Percentiles rank a stretch among this genome's conserved stretches.
Conservation (phyloP, 1,140 invertebrate genomes). For the Drosophila simulans region DNA sequence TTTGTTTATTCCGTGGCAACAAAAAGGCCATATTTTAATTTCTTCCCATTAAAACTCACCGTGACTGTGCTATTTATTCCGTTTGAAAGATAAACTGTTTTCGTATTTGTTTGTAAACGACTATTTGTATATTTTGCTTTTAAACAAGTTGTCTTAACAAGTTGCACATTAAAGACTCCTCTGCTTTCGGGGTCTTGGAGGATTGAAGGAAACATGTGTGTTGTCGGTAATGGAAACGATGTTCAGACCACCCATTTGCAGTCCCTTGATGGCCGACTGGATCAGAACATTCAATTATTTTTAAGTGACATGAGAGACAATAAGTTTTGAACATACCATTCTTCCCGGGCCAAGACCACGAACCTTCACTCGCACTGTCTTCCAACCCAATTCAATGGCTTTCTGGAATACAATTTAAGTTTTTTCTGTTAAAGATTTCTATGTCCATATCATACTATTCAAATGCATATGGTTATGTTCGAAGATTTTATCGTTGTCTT, state of each 20-base stretch:
- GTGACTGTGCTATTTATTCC: conserved; percentile 4
- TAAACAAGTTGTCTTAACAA: conserved; percentile 4
- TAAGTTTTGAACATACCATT: conserved; percentile 87
- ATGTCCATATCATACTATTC: too few relatives aligned
- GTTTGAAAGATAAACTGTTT: conserved; percentile 18
- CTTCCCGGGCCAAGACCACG: conserved; percentile 94
- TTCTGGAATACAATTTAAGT: conserved; percentile 86
- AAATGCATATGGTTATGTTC: too few relatives aligned
- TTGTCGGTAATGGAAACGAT: conserved; percentile 96
- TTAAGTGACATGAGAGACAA: neutral
- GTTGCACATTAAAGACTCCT: conserved; percentile 87
- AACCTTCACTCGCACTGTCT: conserved; percentile 90
- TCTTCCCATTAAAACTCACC: neutral
- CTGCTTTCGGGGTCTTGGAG: conserved; percentile 90
- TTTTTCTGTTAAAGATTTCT: neutral
- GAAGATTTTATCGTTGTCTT: too few relatives aligned
- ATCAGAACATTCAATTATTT: neutral
- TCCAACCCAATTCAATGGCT: conserved; percentile 89
- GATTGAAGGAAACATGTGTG: conserved; percentile 92
- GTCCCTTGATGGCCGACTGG: conserved; percentile 95
- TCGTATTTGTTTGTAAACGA: neutral
- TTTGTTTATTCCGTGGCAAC: neutral
- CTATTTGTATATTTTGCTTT: conserved; percentile 13
- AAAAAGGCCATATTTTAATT: neutral
- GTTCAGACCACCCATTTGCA: conserved; percentile 94